Conservation (phyloP, 2,888 invertebrate genomes). For the Cyrtodaria siliqua region DNA sequence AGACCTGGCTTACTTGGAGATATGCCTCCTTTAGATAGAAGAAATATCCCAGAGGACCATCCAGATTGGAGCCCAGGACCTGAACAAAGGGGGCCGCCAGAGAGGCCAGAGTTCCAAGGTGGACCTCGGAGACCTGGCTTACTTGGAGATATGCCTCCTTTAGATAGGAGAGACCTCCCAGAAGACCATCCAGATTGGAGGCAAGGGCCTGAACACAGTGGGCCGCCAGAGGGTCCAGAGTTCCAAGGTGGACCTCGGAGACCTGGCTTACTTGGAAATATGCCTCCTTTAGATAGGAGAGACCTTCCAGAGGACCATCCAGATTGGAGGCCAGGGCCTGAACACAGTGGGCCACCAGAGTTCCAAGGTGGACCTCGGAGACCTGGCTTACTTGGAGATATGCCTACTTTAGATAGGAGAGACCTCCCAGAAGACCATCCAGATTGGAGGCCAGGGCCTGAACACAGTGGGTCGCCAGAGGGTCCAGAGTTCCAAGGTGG, state of each 20-base stretch:
- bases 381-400: not conserved
- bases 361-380: not conserved
- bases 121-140: no score
- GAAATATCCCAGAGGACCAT: not conserved
- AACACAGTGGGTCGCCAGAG: not conserved
- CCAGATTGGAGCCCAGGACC: not conserved
- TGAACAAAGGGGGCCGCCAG: not conserved
- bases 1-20: not conserved
- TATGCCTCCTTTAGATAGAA: not conserved
- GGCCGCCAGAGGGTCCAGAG: not conserved
- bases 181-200: constrained; percentile 3
- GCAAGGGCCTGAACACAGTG: not conserved
- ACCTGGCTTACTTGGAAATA: not conserved
- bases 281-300: constrained; percentile 9
- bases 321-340: no score
- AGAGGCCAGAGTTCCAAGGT: not conserved
- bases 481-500: not conserved
- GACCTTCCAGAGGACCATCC: no score
- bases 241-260: not conserved
- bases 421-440: constrained; percentile 6
- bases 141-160: no score
- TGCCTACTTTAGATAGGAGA: not conserved
- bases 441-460: not conserved
- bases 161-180: constrained; percentile 9
- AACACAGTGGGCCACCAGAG: no score